Evolutionary conservation across 1,140 invertebrate species (phyloP), one percentile per base, ranked within the genome.

Genomic region (Riptortus pedestris): DNA sequence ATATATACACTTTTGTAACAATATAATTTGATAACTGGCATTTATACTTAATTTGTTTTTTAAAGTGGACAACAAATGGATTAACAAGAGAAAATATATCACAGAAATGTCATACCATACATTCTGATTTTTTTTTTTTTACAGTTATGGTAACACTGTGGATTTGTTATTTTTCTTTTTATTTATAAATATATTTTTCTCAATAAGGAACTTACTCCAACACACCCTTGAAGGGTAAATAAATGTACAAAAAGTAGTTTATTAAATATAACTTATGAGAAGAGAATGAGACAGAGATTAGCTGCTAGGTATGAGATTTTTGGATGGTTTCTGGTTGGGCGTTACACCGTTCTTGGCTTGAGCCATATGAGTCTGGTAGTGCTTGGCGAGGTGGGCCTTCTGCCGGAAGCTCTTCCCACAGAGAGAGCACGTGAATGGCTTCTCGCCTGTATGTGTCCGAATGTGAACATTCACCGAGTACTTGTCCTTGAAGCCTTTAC

Each of bases 301-400:
- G 47, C 64, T 65, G 31, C 58, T 65, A 22, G 64, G 24, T 29
- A 65, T 65, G 3, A 65, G 33, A 58, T 61, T 65, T 60, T 65
- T 65, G 59, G 64, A 20, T 28, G 64, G 28, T 61, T 65, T 65
- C 28, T 59, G 57, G 33, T 29, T 31, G 28, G 57, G 18, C 0
- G 57, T 31, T 12, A 59, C 57, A 9, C 57, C 57, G 59, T 69
- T 69, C 51, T 67, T 69, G 38, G 71, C 71, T 71, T 88, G 86
- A 9, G 87, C 86, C 65, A 90, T 85, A 75, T 98, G 94, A 20
- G 93, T 96, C 75, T 96, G 91, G 74, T 96, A 94, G 75, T 98
- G 94, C 74, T 98, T 98, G 62, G 94, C 94, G 60, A 98, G 80
- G 73, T 98, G 95, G 0, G 93, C 94, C 74, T 97, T 97, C 75